Conservation (phyloP, 2,888 invertebrate genomes). For the Prenolepis imparis region DNA sequence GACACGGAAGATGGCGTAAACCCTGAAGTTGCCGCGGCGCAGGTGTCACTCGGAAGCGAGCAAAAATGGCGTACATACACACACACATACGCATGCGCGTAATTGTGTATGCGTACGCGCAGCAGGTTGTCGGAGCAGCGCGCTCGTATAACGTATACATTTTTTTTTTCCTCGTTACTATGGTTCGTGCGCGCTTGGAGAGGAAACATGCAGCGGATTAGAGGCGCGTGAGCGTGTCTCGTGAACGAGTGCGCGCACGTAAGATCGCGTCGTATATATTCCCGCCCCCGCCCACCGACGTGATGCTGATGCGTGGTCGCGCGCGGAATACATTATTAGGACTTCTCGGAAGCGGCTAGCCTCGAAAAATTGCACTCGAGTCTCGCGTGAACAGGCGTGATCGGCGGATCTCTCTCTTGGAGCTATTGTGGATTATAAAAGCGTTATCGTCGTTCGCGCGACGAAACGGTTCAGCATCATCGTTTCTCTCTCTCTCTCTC, state of each 20-base stretch:
- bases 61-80: constrained; percentile 3
- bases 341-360: constrained; percentile 63
- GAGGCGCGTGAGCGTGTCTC: constrained; percentile 17
- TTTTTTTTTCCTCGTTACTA: constrained; percentile 19
- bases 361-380: constrained; percentile 52
- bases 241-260: background rate
- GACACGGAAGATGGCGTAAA: constrained; percentile 68
- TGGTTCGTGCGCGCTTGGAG: constrained; percentile 23
- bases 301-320: constrained; percentile 61
- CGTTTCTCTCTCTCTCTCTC: no score
- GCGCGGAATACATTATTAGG: constrained; percentile 64
- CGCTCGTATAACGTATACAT: constrained; percentile 50
- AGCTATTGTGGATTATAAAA: background rate
- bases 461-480: background rate
- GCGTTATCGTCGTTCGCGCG: background rate
- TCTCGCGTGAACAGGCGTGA: background rate
- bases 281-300: background rate
- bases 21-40: constrained; percentile 59
- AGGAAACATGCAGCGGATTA: background rate
- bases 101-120: constrained; percentile 55
- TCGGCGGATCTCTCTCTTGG: background rate
- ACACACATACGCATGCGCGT: no score
- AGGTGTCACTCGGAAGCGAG: constrained; percentile 69
- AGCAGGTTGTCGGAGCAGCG: constrained; percentile 69
- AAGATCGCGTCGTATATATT: background rate